Evolutionary conservation across 1,140 invertebrate genomes (phyloP).

Genomic region (Homarus americanus): DNA sequence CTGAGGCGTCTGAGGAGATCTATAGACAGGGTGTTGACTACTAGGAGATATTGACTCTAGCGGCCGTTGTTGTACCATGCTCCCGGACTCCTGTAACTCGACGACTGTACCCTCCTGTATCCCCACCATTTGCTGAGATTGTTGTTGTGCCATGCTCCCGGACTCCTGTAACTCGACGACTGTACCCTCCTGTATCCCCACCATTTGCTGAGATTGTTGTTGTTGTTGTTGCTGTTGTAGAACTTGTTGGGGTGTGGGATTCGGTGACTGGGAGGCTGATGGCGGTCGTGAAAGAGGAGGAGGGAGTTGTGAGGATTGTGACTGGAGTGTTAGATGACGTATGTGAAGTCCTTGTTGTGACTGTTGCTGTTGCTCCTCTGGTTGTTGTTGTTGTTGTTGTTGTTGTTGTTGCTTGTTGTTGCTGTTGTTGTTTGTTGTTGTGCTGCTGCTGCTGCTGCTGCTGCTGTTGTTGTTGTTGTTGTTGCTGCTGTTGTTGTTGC

Average conservation of each 20-base stretch:
- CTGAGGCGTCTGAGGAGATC: slow-evolving; percentile 25
- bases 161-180: slow-evolving; percentile 16
- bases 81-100: slow-evolving; percentile 2
- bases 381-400: slow-evolving; percentile 15
- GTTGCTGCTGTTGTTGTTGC: slow-evolving; percentile 53
- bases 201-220: not conserved
- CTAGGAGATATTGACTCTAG: slow-evolving; percentile 16
- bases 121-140: slow-evolving; percentile 21
- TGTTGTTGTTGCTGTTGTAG: slow-evolving; percentile 28
- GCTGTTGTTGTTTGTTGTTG: slow-evolving; percentile 68
- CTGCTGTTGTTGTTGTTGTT: not conserved
- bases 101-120: slow-evolving; percentile 13
- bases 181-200: slow-evolving; percentile 8
- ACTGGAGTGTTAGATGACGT: slow-evolving; percentile 18
- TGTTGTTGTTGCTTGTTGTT: slow-evolving; percentile 62
- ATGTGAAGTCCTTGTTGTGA: slow-evolving; percentile 44
- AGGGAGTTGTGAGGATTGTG: not conserved
- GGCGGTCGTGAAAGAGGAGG: not conserved
- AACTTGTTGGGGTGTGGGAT: not conserved
- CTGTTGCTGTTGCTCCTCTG: slow-evolving; percentile 26
- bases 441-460: slow-evolving; percentile 28
- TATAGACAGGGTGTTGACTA: slow-evolving; percentile 32
- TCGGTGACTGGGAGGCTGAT: not conserved
- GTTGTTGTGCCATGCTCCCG: not conserved
- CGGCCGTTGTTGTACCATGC: slow-evolving; percentile 33